Evolutionary conservation across 2,888 invertebrate genomes (phyloP).

Genomic region (Chloromyia formosa): DNA sequence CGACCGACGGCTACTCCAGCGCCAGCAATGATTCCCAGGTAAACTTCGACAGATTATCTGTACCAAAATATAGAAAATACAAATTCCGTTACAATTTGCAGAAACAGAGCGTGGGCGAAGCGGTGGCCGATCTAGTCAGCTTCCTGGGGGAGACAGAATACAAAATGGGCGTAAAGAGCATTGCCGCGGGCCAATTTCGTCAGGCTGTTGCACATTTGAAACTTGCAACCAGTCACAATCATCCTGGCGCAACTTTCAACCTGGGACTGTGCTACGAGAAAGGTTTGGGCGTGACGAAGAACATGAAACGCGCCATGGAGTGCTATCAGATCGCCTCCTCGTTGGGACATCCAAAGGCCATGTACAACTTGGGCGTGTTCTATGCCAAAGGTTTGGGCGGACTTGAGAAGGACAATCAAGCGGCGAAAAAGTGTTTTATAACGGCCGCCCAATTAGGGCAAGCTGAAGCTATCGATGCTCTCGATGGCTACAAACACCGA

Average conservation of each 20-base stretch:
- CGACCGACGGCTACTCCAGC: background rate
- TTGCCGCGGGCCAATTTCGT: slow-evolving; percentile 68
- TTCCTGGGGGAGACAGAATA: slow-evolving; percentile 71
- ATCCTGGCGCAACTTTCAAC: slow-evolving; percentile 73
- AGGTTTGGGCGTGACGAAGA: slow-evolving; percentile 70
- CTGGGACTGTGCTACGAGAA: slow-evolving; percentile 75
- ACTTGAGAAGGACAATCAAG: slow-evolving; percentile 65
- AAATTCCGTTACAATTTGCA: background rate
- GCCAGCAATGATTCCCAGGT: slow-evolving; percentile 30
- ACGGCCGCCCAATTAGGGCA: slow-evolving; percentile 70
- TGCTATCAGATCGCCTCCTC: slow-evolving; percentile 72
- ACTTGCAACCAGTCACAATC: slow-evolving; percentile 69
- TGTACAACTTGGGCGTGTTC: slow-evolving; percentile 76
- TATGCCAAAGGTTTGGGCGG: slow-evolving; percentile 74
- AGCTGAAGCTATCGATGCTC: slow-evolving; percentile 64
- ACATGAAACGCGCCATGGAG: slow-evolving; percentile 73
- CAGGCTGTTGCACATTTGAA: slow-evolving; percentile 67
- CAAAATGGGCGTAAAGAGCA: slow-evolving; percentile 68
- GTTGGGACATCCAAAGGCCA: slow-evolving; percentile 71
- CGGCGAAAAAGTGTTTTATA: slow-evolving; percentile 67
- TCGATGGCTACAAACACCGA: background rate
- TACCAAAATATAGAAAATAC: background rate
- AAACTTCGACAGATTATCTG: background rate
- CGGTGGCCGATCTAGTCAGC: slow-evolving; percentile 64
- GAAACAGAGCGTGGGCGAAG: slow-evolving; percentile 51